Evolutionary conservation across 2,888 invertebrate genomes (phyloP), one percentile per base, ranked within the genome.

Genomic region (Leptarthrus brevirostris): DNA sequence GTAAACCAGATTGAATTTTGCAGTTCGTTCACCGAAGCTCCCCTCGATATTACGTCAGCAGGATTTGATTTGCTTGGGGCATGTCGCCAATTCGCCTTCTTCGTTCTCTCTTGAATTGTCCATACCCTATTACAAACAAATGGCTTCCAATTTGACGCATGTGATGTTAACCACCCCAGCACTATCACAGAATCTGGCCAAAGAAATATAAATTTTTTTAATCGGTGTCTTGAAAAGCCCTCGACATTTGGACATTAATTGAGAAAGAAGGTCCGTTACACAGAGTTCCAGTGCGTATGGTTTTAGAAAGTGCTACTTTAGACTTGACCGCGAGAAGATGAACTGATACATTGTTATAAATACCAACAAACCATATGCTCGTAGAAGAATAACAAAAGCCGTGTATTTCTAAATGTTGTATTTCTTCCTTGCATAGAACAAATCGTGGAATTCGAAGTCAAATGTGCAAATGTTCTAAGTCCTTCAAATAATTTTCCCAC

Each of bases 121-220:
- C 74, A 49, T 4, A 78, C 77, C 4, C 78, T 61, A 16, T 74
- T 78, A 12, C 71, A 73, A 0, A 78, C 75, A 56, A 76, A 78
- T 1, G 24, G 20, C 10, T 61, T 36, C 56, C 58, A 58, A 6
- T 24, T 58, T 12, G 58, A 47, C 8, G 58, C 22, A 47, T 58
- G 12, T 16, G 52, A 4, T 3, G 16, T 5, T 16, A n/a, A n/a
- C n/a, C n/a, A n/a, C n/a, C n/a, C n/a, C n/a, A n/a, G n/a, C n/a
- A n/a, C n/a, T n/a, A n/a, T 52, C 18, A 12, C 18, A 20, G 52
- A 52, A 52, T 52, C 52, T 18, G 52, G 5, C 52, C 52, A 52
- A 0, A 52, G 18, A 18, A 20, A 52, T 6, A 4, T 4, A 16
- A n/a, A n/a, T n/a, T n/a, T 5, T 14, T 2, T 22, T 10, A 2